Conservation (phyloP, 1,140 invertebrate genomes). For the Vanessa atalanta region DNA sequence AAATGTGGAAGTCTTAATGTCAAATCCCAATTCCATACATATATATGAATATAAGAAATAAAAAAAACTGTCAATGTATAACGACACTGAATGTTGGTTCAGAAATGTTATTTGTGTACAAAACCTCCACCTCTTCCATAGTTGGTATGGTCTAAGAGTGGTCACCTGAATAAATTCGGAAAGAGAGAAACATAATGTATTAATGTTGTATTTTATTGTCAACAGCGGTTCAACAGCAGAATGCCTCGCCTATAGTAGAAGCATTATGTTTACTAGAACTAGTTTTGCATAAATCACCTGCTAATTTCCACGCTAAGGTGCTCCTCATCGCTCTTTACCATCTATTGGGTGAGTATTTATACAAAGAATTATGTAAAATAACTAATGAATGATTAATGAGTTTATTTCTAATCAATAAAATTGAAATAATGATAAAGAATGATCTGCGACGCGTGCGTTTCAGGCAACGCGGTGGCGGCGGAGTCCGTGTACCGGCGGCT, state of each 20-base stretch:
- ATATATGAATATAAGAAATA: too few species aligned
- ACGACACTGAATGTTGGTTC: too few species aligned
- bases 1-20: too few species aligned
- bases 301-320: constrained; percentile 90
- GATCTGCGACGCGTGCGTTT: background rate
- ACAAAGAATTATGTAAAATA: too few species aligned
- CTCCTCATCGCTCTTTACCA: constrained; percentile 88
- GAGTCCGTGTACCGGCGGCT: constrained; percentile 85
- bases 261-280: constrained; percentile 86
- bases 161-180: background rate
- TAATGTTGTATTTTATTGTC: constrained; percentile 12
- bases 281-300: constrained; percentile 86
- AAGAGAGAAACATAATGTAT: background rate
- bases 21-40: too few species aligned
- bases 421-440: too few species aligned
- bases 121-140: too few species aligned
- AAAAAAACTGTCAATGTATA: too few species aligned
- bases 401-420: too few species aligned
- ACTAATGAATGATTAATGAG: too few species aligned
- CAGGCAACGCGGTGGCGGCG: constrained; percentile 86
- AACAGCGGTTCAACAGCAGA: constrained; percentile 57
- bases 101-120: too few species aligned
- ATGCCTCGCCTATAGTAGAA: constrained; percentile 82
- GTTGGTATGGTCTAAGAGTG: too few species aligned
- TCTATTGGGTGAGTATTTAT: constrained; percentile 81